Conservation (phyloP, 1,140 invertebrate species). For the Agraylea sexmaculata region DNA sequence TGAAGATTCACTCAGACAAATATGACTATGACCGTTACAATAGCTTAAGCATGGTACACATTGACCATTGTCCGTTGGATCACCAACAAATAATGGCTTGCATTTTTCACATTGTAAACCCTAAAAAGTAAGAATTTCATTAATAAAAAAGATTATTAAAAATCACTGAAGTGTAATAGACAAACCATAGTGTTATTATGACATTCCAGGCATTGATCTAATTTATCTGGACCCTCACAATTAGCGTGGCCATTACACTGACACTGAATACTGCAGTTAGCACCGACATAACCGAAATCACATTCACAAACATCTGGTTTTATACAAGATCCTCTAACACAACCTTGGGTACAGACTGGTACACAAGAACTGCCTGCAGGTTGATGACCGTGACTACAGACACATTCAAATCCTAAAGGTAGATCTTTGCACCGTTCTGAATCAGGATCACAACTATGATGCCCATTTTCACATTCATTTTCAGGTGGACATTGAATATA, state of each 20-base stretch:
- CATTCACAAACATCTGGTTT: slow-evolving; percentile 78
- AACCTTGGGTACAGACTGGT: slow-evolving; percentile 80
- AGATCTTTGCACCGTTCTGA: slow-evolving; percentile 73
- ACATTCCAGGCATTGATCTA: slow-evolving; percentile 73
- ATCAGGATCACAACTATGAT: slow-evolving; percentile 77
- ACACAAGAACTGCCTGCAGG: slow-evolving; percentile 49
- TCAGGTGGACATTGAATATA: slow-evolving; percentile 82
- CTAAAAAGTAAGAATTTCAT: slow-evolving; percentile 26
- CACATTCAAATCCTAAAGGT: slow-evolving; percentile 65
- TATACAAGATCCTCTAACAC: slow-evolving; percentile 75
- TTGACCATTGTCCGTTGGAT: slow-evolving; percentile 72
- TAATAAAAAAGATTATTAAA: slow-evolving; percentile 8
- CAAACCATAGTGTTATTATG: slow-evolving; percentile 81
- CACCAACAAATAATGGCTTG: slow-evolving; percentile 78
- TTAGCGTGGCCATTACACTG: slow-evolving; percentile 90
- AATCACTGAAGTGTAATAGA: slow-evolving; percentile 9
- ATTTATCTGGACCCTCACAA: slow-evolving; percentile 73
- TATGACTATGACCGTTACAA: slow-evolving; percentile 78
- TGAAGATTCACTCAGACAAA: slow-evolving; percentile 51
- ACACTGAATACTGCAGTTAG: slow-evolving; percentile 87
- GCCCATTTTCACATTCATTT: slow-evolving; percentile 85
- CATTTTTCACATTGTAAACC: slow-evolving; percentile 79
- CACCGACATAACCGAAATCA: slow-evolving; percentile 90
- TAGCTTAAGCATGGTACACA: slow-evolving; percentile 81
- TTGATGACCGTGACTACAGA: slow-evolving; percentile 74